Percentiles rank a stretch among this genome's conserved stretches.
phyloP scores from a whole-genome alignment of 2,888 invertebrate genomes.

The Brenthis daphne region DNA sequence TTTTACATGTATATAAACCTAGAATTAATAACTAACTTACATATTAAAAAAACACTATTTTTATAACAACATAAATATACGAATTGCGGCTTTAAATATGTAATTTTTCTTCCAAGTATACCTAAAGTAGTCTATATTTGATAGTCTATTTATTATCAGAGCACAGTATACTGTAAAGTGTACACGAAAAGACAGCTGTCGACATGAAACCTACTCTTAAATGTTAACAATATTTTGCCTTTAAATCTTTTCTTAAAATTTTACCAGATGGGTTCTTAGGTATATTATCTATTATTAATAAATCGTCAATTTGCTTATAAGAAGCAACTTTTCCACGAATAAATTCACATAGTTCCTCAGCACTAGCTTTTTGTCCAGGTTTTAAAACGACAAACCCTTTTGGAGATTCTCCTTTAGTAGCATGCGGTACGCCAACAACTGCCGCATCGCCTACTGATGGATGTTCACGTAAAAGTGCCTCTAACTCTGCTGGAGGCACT shows the following conservation, averaged over 20 bases:
- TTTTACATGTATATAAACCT: no score
- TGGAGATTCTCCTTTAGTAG: constrained; percentile 88
- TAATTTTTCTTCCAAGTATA: no score
- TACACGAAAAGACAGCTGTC: neutral
- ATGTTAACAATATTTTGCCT: constrained; percentile 59
- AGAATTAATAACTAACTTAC: no score
- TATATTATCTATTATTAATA: constrained; percentile 85
- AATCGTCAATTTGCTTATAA: constrained; percentile 88
- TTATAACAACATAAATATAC: no score
- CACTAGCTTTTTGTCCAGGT: constrained; percentile 49
- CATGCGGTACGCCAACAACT: constrained; percentile 90
- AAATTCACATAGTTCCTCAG: constrained; percentile 84
- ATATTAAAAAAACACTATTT: no score
- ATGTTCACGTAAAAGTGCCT: constrained; percentile 87
- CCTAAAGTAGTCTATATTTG: no score
- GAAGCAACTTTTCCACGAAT: constrained; percentile 87
- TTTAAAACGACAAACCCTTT: constrained; percentile 87
- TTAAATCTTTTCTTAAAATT: constrained; percentile 85
- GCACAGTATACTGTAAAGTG: neutral
- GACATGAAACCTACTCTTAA: neutral
- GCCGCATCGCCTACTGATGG: constrained; percentile 91
- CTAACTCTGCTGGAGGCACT: constrained; percentile 95
- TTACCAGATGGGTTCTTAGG: constrained; percentile 91
- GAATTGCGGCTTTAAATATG: no score
- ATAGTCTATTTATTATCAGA: no score